Evolutionary conservation across 2,113 vertebrate genomes (phyloP), one percentile per base, ranked within the genome.

Genomic region (Festucalex cinctus): DNA sequence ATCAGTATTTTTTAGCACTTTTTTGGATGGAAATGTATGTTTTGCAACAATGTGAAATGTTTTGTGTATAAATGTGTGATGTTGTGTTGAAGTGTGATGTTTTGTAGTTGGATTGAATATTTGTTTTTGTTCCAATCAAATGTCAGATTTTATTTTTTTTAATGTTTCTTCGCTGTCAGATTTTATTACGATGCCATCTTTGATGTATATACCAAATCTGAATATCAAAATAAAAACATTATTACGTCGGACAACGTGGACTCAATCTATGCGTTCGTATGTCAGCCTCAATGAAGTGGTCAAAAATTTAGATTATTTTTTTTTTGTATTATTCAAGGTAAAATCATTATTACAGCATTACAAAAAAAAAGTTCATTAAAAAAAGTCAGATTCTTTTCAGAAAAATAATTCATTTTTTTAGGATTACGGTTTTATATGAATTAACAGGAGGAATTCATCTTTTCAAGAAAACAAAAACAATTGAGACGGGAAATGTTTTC

Each of bases 111-210:
- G 19, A 36, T 9, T 41, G 39, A 44, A 41, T 43, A 39, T 43
- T 43, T 3, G 13, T 10, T 61, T 58, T 61, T 62, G n/a, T 41
- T 62, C 22, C 60, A 39, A 26, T 61, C 26, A 57, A 32, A 57
- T 32, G 24, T 61, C 12, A 39, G 19, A 62, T 43, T 17, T 22
- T 62, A 16, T 43, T 43, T 62, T 43, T 62, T 62, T 61, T 43
- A 43, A 62, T 69, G 79, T 75, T 1, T 26, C 91, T 92, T 83
- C 88, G 90, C 90, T 20, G 76, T 92, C 90, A 94, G 91, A 90
- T 74, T 81, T 83, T 75, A 78, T 77, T 76, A 62, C 62, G 63
- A 86, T 78, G 61, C 59, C 26, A 49, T 65, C 36, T 79, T 78
- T 53, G 82, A 80, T 92, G 90, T 92, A 84, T 81, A 90, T 78